A percentile compares a stretch with the other conserved stretches of the same genome.
Evolutionary conservation across 2,113 vertebrate genomes (phyloP).

Genomic region (Cryptotis parvus): DNA sequence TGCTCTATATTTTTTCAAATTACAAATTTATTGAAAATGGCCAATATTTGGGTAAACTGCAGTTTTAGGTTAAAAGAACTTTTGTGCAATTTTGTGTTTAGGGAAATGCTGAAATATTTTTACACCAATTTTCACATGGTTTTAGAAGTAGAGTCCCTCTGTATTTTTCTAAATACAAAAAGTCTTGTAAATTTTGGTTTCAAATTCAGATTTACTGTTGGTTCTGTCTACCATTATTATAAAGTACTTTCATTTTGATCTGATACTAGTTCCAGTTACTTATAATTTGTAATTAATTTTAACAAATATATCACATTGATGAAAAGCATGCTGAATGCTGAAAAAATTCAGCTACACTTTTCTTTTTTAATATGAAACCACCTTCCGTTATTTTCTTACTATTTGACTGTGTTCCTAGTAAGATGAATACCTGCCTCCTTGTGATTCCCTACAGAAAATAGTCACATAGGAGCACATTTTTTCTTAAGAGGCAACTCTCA

Average conservation of each 20-base stretch:
- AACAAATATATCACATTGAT: neutral
- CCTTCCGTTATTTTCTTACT: conserved; percentile 19
- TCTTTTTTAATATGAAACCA: conserved; percentile 2
- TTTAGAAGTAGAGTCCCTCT: neutral
- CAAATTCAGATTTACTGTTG: neutral
- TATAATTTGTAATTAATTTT: conserved; percentile 39
- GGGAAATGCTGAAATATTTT: neutral
- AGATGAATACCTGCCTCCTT: neutral
- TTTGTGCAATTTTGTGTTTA: no score
- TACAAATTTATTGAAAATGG: neutral
- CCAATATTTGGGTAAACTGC: neutral
- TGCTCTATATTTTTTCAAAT: neutral
- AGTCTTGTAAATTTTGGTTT: neutral
- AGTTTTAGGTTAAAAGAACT: neutral
- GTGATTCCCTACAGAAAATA: neutral
- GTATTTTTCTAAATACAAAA: conserved; percentile 29
- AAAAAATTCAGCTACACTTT: neutral
- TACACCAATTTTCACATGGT: neutral
- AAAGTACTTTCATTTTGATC: conserved; percentile 27
- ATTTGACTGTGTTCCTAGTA: neutral
- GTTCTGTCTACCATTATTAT: neutral
- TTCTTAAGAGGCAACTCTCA: neutral
- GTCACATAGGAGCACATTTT: neutral
- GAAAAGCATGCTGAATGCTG: neutral
- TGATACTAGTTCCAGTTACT: neutral